These are phyloP conservation scores for Drosophila parabipectinata DNA, from an alignment of 1,140 invertebrate species.

Conservation along the genomic window DNA sequence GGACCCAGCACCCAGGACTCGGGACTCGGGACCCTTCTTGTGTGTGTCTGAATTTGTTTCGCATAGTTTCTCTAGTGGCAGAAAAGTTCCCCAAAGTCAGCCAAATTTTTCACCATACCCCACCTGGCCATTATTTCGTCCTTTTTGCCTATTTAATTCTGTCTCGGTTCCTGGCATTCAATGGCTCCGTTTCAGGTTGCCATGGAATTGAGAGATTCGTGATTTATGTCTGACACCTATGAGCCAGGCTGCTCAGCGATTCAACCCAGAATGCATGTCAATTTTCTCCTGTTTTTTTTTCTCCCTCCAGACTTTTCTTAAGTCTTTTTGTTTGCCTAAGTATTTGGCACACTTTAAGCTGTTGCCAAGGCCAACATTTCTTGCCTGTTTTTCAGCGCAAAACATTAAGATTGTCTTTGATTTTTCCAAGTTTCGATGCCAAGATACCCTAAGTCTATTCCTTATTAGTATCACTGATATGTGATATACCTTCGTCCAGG, in stretches of 20 bases:
- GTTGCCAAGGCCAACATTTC: conserved; percentile 39
- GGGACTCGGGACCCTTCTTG: conserved; percentile 4
- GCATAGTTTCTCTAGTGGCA: conserved; percentile 49
- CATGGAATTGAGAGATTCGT: conserved; percentile 59
- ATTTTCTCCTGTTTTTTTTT: conserved; percentile 22
- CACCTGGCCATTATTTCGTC: conserved; percentile 10
- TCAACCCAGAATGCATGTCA: conserved; percentile 50
- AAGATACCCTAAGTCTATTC: conserved; percentile 16
- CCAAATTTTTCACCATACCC: conserved; percentile 2
- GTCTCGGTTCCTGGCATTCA: conserved; percentile 16
- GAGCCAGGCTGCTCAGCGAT: conserved; percentile 27
- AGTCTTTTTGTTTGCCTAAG: conserved; percentile 26
- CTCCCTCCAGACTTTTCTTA: background rate
- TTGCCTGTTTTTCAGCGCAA: conserved; percentile 33
- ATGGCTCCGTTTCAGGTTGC: conserved; percentile 42
- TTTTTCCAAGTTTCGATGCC: background rate
- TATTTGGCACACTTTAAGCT: conserved; percentile 39
- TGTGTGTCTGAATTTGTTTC: conserved; percentile 42
- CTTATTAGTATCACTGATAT: background rate
- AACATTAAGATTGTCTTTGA: conserved; percentile 8
- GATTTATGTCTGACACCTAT: conserved; percentile 74
- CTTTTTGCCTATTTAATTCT: conserved; percentile 26
- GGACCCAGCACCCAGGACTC: background rate
- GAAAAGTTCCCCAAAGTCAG: conserved; percentile 35
- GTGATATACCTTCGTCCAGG: background rate